Conservation (phyloP, 2,888 invertebrate species). For the Spicauda simplicius region DNA sequence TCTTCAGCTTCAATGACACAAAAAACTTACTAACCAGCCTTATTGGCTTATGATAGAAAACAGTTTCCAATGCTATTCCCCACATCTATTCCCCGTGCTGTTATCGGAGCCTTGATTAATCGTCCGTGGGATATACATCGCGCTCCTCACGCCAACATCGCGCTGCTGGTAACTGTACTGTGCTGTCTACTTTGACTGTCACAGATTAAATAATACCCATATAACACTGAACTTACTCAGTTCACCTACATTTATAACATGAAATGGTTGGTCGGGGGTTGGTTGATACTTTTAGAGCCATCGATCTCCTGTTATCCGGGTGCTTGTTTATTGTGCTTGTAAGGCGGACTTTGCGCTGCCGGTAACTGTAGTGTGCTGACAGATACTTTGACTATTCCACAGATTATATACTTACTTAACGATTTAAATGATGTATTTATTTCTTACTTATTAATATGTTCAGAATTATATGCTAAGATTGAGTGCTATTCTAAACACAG, state of each 20-base stretch:
- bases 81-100: constrained; percentile 1
- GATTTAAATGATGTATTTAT: too few relatives aligned
- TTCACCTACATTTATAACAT: neutral
- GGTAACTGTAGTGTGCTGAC: neutral
- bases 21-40: neutral
- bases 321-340: neutral
- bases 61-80: neutral
- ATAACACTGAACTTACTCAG: neutral
- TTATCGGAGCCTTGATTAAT: constrained; percentile 21
- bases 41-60: neutral
- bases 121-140: constrained; percentile 24
- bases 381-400: neutral
- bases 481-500: too few relatives aligned
- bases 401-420: neutral
- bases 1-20: too few relatives aligned
- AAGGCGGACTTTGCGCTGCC: neutral
- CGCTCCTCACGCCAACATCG: constrained; percentile 13
- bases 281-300: neutral
- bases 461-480: too few relatives aligned
- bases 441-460: too few relatives aligned
- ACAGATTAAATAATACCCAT: constrained; percentile 15
- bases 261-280: neutral
- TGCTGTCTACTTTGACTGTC: constrained; percentile 23
- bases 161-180: constrained; percentile 23
- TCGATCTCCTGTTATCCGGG: neutral